These are phyloP conservation scores for Acromyrmex heyeri DNA, from an alignment of 1,140 invertebrate species.

Conservation along the genomic window DNA sequence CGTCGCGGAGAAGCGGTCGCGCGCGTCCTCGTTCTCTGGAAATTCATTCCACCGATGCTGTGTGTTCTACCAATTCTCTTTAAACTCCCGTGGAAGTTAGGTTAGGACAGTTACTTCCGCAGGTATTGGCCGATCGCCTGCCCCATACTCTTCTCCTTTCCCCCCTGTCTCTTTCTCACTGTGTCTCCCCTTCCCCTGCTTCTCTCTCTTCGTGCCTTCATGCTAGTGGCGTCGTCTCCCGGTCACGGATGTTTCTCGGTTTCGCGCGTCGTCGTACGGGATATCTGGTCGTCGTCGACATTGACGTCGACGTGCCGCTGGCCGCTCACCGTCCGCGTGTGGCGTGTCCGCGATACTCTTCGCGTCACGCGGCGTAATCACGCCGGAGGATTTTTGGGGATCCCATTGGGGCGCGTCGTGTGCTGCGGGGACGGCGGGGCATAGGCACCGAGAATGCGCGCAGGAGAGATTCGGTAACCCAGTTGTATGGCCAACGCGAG, in stretches of 20 bases:
- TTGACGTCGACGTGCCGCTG: neutral
- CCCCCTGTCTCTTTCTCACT: neutral
- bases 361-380: constrained; percentile 38
- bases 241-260: constrained; percentile 47
- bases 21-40: neutral
- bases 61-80: constrained; percentile 46
- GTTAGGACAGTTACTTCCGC: constrained; percentile 77
- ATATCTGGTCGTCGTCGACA: neutral
- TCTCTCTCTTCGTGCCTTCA: neutral
- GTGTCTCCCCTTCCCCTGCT: neutral
- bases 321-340: constrained; percentile 21
- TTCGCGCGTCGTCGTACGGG: constrained; percentile 28
- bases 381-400: neutral
- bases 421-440: neutral
- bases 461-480: constrained; percentile 66
- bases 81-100: constrained; percentile 72
- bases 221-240: constrained; percentile 41
- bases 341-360: neutral
- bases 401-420: neutral
- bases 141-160: neutral
- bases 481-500: constrained; percentile 62
- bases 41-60: neutral
- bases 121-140: constrained; percentile 71
- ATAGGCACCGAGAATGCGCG: constrained; percentile 61
- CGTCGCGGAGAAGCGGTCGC: neutral